phyloP scores from a whole-genome alignment of 1,140 invertebrate species.

The Conus betulinus region DNA sequence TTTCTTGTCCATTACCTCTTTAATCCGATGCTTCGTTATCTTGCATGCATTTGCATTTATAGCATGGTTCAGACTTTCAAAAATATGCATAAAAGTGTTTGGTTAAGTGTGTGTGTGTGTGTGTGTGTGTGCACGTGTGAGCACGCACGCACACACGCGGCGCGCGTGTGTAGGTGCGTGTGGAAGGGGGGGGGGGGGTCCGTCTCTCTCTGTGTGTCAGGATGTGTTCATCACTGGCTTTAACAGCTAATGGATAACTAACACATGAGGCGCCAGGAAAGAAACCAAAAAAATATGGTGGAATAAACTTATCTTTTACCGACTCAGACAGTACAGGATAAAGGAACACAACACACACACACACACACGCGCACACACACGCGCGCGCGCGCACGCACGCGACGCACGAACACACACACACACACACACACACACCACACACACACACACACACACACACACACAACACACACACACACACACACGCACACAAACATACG shows the following conservation, averaged over 20 bases:
- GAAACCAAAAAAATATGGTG: no score
- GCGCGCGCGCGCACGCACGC: neutral
- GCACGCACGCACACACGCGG: neutral
- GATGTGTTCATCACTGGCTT: neutral
- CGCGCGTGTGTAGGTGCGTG: neutral
- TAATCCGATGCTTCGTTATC: no score
- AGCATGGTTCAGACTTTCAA: no score
- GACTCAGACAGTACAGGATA: neutral
- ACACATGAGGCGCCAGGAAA: neutral
- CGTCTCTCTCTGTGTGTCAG: neutral
- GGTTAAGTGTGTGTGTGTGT: neutral
- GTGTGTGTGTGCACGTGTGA: neutral
- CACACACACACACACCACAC: conserved; percentile 5
- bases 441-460: conserved; percentile 15
- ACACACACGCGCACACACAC: neutral
- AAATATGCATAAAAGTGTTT: neutral
- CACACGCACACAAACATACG: neutral
- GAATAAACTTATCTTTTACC: no score
- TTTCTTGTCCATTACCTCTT: no score
- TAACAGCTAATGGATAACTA: neutral
- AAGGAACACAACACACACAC: neutral
- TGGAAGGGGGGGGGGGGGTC: neutral
- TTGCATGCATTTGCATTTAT: no score
- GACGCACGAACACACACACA: neutral
- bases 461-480: conserved; percentile 19